These are phyloP conservation scores for Oligia strigilis DNA, from an alignment of 2,888 invertebrate genomes.

Conservation along the genomic window DNA sequence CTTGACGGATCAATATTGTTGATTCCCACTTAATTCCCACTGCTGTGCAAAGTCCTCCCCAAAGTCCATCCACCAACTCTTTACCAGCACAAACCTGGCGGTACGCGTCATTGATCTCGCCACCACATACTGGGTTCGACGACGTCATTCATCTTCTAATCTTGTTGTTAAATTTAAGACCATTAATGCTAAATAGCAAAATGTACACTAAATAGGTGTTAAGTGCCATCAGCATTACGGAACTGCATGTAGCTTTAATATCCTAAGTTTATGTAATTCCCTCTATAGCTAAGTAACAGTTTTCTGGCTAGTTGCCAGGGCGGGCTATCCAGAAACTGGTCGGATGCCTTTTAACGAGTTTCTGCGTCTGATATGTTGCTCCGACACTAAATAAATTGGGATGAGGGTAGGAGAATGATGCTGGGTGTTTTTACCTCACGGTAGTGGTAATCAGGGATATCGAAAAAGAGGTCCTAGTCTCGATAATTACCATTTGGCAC, in stretches of 20 bases:
- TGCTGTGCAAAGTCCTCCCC: neutral
- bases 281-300: conserved; percentile 2
- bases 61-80: neutral
- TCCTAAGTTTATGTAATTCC: conserved; percentile 19
- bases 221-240: conserved; percentile 5
- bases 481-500: neutral
- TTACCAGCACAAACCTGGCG: neutral
- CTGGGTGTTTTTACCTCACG: neutral
- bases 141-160: neutral
- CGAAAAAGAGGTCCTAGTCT: neutral
- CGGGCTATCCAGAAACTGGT: conserved; percentile 17
- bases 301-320: conserved; percentile 45
- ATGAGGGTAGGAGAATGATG: neutral
- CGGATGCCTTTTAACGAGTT: conserved; percentile 40
- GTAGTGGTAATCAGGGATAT: neutral
- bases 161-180: neutral
- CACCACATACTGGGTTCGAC: neutral
- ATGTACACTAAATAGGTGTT: neutral
- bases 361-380: conserved; percentile 9
- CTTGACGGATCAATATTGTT: neutral
- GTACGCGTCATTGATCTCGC: neutral
- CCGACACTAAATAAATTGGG: too few species aligned
- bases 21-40: neutral
- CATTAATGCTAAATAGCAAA: neutral
- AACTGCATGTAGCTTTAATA: neutral